These are phyloP conservation scores for Entosphenus tridentatus DNA, from an alignment of 2,113 vertebrate genomes.

Conservation along the genomic window DNA sequence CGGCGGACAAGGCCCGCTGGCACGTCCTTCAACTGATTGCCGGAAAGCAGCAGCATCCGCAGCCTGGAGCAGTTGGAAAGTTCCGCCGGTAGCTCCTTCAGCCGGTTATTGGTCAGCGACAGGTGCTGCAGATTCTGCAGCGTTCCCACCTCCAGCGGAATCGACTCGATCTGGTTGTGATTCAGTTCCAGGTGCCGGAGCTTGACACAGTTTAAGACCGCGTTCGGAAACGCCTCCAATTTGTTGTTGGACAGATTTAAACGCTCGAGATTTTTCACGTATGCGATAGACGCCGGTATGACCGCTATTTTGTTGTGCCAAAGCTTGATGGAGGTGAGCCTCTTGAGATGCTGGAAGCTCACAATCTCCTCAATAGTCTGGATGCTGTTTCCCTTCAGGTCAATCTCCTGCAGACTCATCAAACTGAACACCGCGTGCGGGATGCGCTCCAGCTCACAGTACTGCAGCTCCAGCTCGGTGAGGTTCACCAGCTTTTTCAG, in stretches of 20 bases:
- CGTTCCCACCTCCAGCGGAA: conserved; percentile 58
- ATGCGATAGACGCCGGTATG: conserved; percentile 73
- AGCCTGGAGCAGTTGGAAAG: conserved; percentile 81
- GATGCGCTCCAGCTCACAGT: conserved; percentile 88
- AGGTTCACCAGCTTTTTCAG: conserved; percentile 97
- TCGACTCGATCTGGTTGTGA: conserved; percentile 49
- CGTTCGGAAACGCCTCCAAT: conserved; percentile 54
- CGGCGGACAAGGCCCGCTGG: conserved; percentile 57
- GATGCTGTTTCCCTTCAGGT: conserved; percentile 89
- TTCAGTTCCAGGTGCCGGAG: conserved; percentile 72
- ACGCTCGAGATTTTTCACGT: conserved; percentile 73
- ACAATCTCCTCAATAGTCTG: conserved; percentile 93
- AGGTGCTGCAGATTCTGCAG: conserved; percentile 86
- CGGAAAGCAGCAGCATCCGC: conserved; percentile 60
- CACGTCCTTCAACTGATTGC: conserved; percentile 59
- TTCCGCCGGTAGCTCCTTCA: conserved; percentile 68
- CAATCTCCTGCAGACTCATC: conserved; percentile 77
- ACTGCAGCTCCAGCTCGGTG: conserved; percentile 66
- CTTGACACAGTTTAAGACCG: conserved; percentile 75
- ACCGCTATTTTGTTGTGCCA: conserved; percentile 94
- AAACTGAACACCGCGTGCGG: conserved; percentile 94
- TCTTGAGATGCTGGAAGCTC: conserved; percentile 93
- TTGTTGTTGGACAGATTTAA: conserved; percentile 93
- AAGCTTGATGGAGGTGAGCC: conserved; percentile 74
- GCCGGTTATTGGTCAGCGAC: conserved; percentile 66